Conservation (phyloP, 2,113 vertebrate species). For the Etia nguti region DNA sequence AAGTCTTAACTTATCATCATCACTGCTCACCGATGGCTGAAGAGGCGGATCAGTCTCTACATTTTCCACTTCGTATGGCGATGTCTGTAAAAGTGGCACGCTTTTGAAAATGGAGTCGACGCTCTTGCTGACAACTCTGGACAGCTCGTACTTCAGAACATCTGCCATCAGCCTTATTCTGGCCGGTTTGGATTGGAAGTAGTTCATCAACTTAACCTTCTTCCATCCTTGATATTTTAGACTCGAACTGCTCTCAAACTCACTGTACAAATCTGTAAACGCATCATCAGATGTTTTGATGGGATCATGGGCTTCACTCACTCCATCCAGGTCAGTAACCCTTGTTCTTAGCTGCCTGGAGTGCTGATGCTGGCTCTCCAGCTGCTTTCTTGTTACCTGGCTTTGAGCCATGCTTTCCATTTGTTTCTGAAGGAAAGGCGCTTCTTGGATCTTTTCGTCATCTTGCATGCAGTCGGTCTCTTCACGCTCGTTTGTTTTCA, state of each 20-base stretch:
- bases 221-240: slow-evolving; percentile 20
- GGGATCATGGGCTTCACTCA: neutral
- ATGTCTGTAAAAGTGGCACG: slow-evolving; percentile 6
- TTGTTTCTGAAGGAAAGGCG: slow-evolving; percentile 56
- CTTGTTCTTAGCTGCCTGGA: slow-evolving; percentile 74
- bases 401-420: neutral
- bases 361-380: slow-evolving; percentile 73
- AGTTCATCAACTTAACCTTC: slow-evolving; percentile 20
- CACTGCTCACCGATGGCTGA: neutral
- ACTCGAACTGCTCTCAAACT: neutral
- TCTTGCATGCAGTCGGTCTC: slow-evolving; percentile 9
- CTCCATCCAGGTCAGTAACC: slow-evolving; percentile 57
- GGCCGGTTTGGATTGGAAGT: slow-evolving; percentile 29
- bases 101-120: slow-evolving; percentile 82
- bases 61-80: neutral
- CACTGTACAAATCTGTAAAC: neutral
- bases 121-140: slow-evolving; percentile 71
- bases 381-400: slow-evolving; percentile 62
- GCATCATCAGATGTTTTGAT: neutral
- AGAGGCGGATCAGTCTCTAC: neutral
- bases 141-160: slow-evolving; percentile 80
- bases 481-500: neutral
- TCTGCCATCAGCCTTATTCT: slow-evolving; percentile 69
- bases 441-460: slow-evolving; percentile 70
- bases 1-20: neutral